Evolutionary conservation across 2,797 vertebrate genomes (phyloP).

Genomic region (Phoeniculus purpureus): DNA sequence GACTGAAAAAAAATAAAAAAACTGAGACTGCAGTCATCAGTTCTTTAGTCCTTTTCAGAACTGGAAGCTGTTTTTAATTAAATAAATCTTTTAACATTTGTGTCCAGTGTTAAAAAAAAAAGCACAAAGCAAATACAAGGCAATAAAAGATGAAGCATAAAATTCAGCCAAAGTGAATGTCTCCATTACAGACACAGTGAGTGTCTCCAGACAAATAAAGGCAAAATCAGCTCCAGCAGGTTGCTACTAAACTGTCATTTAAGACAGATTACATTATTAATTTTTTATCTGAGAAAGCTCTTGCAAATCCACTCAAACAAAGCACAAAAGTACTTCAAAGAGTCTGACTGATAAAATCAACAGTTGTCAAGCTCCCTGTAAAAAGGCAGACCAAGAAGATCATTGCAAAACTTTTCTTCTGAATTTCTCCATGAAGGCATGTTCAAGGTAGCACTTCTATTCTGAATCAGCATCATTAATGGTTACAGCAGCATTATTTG

Average conservation of each 20-base stretch:
- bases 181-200: no score
- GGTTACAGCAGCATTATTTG: background rate
- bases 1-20: background rate
- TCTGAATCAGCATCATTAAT: background rate
- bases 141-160: background rate
- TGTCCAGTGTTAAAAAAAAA: background rate
- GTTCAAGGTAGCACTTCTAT: background rate
- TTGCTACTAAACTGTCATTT: background rate
- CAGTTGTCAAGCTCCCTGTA: conserved; percentile 1
- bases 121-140: background rate
- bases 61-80: background rate
- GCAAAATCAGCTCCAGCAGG: background rate
- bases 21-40: background rate
- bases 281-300: background rate
- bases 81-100: background rate
- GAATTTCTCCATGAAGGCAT: background rate
- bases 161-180: background rate
- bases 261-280: background rate
- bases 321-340: background rate
- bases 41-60: background rate
- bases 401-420: background rate
- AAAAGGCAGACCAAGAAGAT: background rate
- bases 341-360: background rate
- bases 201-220: background rate
- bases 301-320: background rate